Evolutionary conservation across 1,140 invertebrate genomes (phyloP), one percentile per base, ranked within the genome.

Genomic region (Drosophila sulfurigaster): DNA sequence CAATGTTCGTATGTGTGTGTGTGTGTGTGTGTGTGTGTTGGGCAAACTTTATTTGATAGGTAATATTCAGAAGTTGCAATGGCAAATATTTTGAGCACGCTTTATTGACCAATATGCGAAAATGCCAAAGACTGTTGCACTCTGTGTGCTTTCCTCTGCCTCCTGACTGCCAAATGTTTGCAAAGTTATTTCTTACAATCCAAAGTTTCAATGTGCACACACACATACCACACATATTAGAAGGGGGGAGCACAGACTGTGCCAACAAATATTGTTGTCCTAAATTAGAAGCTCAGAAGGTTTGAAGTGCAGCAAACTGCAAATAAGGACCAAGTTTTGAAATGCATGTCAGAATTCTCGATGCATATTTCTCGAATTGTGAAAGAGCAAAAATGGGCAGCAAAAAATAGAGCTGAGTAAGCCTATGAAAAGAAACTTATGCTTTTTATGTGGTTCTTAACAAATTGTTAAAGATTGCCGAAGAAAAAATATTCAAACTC

Each of bases 31-130:
- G n/a, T 65, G 15, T 45, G 20, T 35, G 8, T 10, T 54, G n/a
- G 28, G 28, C 38, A 54, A 69, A 69, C n/a, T 64, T 76, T 73
- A 48, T 67, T 48, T 73, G 75, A 76, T 73, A 87, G 82, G 82
- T 86, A 87, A 82, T 79, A 79, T 70, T 69, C 66, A 73, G 62
- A 87, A 82, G 60, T 86, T 82, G 83, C 32, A 30, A 4, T 79
- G 60, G 71, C 58, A 74, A 82, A 86, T 86, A 88, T 88, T 78
- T 81, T 68, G 65, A 73, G 83, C 76, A 70, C 66, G 82, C 83
- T 87, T 87, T 87, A 88, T 87, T 83, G 80, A 79, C 77, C 82
- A 88, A 88, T 87, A 78, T 72, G 82, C 25, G 76, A 75, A 69
- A 59, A 68, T 69, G 75, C 45, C 45, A 75, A 49, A 58, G 46